Conservation (phyloP, 2,113 vertebrate genomes). For the Chinchilla lanigera region DNA sequence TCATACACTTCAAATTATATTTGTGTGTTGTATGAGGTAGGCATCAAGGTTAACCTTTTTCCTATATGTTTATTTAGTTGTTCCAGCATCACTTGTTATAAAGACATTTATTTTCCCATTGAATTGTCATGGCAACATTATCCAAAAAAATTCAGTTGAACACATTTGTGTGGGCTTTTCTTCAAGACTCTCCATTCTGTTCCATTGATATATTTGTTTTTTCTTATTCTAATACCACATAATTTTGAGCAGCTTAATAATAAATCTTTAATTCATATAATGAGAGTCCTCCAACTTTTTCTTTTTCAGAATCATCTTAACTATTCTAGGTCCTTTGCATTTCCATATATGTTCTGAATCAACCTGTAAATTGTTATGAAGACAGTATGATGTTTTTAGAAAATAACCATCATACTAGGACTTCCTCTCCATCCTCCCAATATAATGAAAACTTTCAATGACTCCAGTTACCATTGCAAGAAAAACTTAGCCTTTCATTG, state of each 20-base stretch:
- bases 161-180: neutral
- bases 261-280: neutral
- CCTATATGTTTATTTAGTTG: neutral
- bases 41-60: slow-evolving; percentile 17
- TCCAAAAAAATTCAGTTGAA: neutral
- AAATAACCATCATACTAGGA: neutral
- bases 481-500: neutral
- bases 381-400: neutral
- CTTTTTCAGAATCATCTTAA: slow-evolving; percentile 5
- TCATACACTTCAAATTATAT: neutral
- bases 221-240: neutral
- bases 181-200: neutral
- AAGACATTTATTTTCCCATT: slow-evolving; percentile 15
- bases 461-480: neutral
- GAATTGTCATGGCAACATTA: neutral
- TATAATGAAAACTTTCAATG: neutral
- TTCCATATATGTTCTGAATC: neutral
- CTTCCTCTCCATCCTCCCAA: no score
- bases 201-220: neutral
- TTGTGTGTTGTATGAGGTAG: neutral
- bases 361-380: neutral
- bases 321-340: neutral
- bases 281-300: neutral
- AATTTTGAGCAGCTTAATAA: neutral
- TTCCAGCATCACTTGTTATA: neutral